Evolutionary conservation across 2,888 invertebrate species (phyloP).

Genomic region (Thera britannica): DNA sequence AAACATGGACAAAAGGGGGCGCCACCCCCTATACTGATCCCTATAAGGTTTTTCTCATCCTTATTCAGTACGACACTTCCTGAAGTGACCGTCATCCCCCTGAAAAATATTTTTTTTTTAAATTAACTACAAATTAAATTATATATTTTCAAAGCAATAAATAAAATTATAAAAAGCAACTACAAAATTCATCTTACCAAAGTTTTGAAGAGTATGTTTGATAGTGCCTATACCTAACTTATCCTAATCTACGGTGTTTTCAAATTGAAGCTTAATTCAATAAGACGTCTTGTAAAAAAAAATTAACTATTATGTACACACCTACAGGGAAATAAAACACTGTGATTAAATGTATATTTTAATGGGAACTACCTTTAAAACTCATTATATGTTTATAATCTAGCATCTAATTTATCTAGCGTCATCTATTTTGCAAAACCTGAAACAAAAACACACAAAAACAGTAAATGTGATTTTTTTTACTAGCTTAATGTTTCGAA

Average conservation of each 20-base stretch:
- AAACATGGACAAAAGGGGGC: constrained; percentile 98
- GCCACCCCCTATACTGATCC: constrained; percentile 99
- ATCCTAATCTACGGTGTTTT: background rate
- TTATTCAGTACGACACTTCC: constrained; percentile 95
- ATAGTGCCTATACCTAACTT: background rate
- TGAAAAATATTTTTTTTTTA: constrained; percentile 62
- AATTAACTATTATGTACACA: too few species aligned
- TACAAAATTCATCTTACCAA: background rate
- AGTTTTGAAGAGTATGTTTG: background rate
- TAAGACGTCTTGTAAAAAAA: background rate
- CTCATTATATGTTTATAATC: background rate
- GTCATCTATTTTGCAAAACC: constrained; percentile 36
- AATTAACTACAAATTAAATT: background rate
- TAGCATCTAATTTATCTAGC: constrained; percentile 33
- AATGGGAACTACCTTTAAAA: constrained; percentile 10
- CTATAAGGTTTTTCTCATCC: constrained; percentile 96
- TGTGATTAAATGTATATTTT: constrained; percentile 10
- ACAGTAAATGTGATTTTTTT: background rate
- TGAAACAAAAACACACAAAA: constrained; percentile 32
- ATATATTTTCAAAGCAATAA: constrained; percentile 12
- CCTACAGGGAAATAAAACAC: constrained; percentile 14
- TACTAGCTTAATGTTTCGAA: background rate
- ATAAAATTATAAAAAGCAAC: constrained; percentile 11
- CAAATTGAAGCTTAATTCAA: background rate
- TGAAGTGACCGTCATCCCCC: constrained; percentile 99